Base-by-base conservation (phyloP, 2,113 vertebrate genomes). In the Notarius lentiginosus region DNA sequence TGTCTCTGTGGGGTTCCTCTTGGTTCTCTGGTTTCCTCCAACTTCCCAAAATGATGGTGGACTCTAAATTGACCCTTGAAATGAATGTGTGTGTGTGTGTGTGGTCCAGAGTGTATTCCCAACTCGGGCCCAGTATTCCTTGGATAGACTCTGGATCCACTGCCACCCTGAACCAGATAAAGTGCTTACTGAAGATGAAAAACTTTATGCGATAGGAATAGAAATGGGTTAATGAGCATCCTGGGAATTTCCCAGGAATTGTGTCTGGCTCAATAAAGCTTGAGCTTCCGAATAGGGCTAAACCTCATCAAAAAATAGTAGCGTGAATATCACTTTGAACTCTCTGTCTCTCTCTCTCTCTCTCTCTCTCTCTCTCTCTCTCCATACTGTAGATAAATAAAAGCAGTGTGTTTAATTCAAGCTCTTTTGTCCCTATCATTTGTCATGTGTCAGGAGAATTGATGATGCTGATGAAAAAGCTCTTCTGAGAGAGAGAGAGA, bases 401-500 rank as follows among this genome's bases (percentile, higher is more conserved):
- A 73, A 47, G 70, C 30, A 20, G 30, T 41, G 30, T 24, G 24
- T 51, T 51, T 47, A 49, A 49, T 47, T 47, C 20, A 4, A 51
- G 41, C 20, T 75, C 20, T 24, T 75, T 77, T 8, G 18, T 75
- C 41, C 41, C 9, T 22, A 11, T 49, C 2, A 20, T 60, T 17
- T 58, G 20, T 60, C 55, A 30, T 55, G 30, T 55, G 24, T 70
- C 41, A 30, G 30, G 87, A 85, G 84, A 77, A 61, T n/a, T 22
- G 79, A 68, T 88, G 63, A 79, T 47, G 60, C 84, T 79, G 73
- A 73, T 80, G 66, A 24, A 49, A 51, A 77, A 77, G 41, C 49
- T 70, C n/a, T 34, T 55, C 82, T 34, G 49, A 77, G 73, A 14
- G 73, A 76, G 41, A 76, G 34, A 3, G 70, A 41, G 34, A 47